Evolutionary conservation across 2,797 vertebrate genomes (phyloP).

Genomic region (Linurgus olivaceus): DNA sequence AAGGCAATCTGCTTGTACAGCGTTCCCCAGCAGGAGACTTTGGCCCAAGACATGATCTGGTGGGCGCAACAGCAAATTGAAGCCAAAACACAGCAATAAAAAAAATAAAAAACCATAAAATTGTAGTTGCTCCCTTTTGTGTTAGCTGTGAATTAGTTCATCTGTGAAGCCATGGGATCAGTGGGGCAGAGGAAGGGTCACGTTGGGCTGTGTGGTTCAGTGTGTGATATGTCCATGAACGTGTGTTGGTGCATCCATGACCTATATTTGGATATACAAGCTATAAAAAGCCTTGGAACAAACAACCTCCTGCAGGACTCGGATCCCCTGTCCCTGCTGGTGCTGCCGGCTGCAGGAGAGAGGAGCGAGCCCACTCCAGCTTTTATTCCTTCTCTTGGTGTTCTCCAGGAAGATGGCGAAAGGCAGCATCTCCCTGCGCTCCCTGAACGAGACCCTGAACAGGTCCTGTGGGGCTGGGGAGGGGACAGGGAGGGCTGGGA

Average conservation of each 20-base stretch:
- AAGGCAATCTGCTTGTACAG: background rate
- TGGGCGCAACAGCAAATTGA: background rate
- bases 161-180: rapidly evolving
- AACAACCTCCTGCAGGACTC: conserved; percentile 58
- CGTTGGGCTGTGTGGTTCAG: background rate
- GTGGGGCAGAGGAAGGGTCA: background rate
- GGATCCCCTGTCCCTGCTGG: background rate
- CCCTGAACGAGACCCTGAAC: conserved; percentile 68
- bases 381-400: background rate
- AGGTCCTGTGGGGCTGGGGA: conserved; percentile 58
- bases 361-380: background rate
- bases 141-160: background rate
- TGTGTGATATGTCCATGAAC: background rate
- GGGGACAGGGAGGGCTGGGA: background rate
- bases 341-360: conserved; percentile 20
- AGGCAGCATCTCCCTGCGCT: conserved; percentile 60
- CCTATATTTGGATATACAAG: conserved; percentile 73
- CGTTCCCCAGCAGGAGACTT: background rate
- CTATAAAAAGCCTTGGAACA: conserved; percentile 76
- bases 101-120: background rate
- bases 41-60: background rate
- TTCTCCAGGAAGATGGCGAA: conserved; percentile 67
- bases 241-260: conserved; percentile 28
- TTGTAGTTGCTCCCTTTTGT: background rate
- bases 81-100: background rate